Evolutionary conservation across 2,797 vertebrate species (phyloP), one percentile per base, ranked within the genome.

Genomic region (Muscicapa comitata): DNA sequence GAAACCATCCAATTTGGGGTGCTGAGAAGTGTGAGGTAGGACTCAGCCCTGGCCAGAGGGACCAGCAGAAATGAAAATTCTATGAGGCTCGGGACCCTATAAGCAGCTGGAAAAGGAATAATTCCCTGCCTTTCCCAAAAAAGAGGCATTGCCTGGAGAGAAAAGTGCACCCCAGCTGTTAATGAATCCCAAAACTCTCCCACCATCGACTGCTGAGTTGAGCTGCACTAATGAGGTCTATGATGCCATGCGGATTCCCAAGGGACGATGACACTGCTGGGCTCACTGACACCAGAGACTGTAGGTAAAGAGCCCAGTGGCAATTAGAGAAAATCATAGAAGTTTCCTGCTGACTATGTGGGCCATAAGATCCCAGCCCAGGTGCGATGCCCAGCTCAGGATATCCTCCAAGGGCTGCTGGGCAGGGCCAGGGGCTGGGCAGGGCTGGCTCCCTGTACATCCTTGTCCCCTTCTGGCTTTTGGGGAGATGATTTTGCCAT

Each of bases 41-140:
- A 55, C 33, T 89, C 53, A 63, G 66, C 33, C 72, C 28, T 43
- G 18, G 31, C 6, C 43, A 81, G 16, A 33, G 42, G 21, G 25
- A 76, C 13, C 16, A 4, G 0, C 17, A 67, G 45, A 28, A 94
- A 48, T 37, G 33, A 76, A 90, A 75, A 71, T 35, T 55, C 35
- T 3, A 0, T 45, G n/a, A 37, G 58, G n/a, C 48, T 53, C 48
- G 23, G 33, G 35, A 72, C 8, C 4, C 14, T 1, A 0, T 14
- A 77, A 31, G 18, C 17, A 92, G 63, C 59, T 70, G 38, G 8
- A 25, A 21, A 90, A 63, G 17, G 17, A 87, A 82, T 20, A 1
- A 55, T 21, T 18, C 26, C 23, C 5, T 9, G 1, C 6, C 9
- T 3, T 62, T 8, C 13, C 21, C 26, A 53, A 3, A 53, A 80